Evolutionary conservation across 2,797 vertebrate genomes (phyloP), one percentile per base, ranked within the genome.

Genomic region (Intellagama lesueurii): DNA sequence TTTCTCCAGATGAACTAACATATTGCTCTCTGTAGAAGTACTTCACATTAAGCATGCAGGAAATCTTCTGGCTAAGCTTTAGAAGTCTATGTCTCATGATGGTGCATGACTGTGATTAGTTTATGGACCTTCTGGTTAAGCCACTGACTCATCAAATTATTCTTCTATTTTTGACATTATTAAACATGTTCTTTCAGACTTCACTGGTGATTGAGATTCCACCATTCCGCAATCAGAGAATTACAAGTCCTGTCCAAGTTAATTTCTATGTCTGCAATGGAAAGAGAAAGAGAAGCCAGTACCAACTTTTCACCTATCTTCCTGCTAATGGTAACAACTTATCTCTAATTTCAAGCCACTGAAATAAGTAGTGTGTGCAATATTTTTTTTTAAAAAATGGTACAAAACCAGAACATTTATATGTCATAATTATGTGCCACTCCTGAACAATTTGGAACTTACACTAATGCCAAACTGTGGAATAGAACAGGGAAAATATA

Each of bases 251-350:
- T 0, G 98, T 98, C 90, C 98, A 98, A 87, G 98, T 99, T 87
- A 98, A 98, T 95, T 99, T 99, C 97, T 99, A 99, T 32, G 98
- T 99, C 92, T 99, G 99, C 98, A 99, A 99, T 0, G 99, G 99
- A 94, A 99, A 99, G 95, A 97, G 99, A 95, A 99, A 99, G 98
- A 98, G 98, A 95, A 99, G 99, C 97, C 99, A 99, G 95, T 98
- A 97, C 95, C 99, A 99, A 94, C 98, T 97, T 95, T 99, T 99
- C 97, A 99, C 98, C 95, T 99, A 98, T 96, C 98, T 99, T 94
- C 98, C 99, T 89, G 97, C 98, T 88, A 98, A 98, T 88, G 98
- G 99, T 99, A 98, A 98, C 92, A 69, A 94, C 56, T 68, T 91
- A 89, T 94, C 95, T 83, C 88, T 96, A 87, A 83, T 90, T 86